Base-by-base conservation (phyloP, 2,888 invertebrate genomes). In the Tipula helvola region DNA sequence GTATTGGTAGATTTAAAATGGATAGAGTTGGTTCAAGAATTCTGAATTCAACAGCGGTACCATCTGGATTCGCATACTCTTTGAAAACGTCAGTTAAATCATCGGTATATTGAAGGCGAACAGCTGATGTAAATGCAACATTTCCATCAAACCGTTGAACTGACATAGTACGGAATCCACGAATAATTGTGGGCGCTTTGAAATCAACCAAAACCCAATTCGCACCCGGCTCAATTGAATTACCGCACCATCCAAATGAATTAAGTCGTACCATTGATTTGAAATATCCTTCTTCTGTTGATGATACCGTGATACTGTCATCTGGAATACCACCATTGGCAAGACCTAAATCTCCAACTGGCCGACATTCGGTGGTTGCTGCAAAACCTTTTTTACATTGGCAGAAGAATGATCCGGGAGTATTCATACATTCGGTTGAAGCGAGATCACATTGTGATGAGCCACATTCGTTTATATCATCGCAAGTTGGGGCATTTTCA, bases 21-120 rank as follows among this genome's bases (percentile, higher is more conserved):
- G 97, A 97, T n/a, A 98, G 92, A 86, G 96, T 97, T 0, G 97
- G 97, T 89, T 97, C 97, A 83, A 97, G 91, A 88, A 97, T 97
- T 88, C 97, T 93, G 90, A 98, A 98, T 90, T 98, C 97, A 0
- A 98, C 97, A 10, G 97, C 97, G 1, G 97, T 97, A 36, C 97
- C 97, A 90, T 97, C 97, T 3, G 97, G 97, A 90, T 98, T 98
- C 2, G 97, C 95, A 90, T 98, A 98, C 89, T 98, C 97, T 91
- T 95, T 96, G 91, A 97, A 97, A 0, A 95, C 93, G 90, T 98
- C 98, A 0, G 97, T 97, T 87, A 98, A 92, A 89, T 97, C 96
- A 89, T 98, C 96, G 0, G 97, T 96, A 90, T 97, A 97, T 91
- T 97, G 95, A 12, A 93, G 95, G 89, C 97, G 94, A 86, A 98